Conservation (phyloP, 2,888 invertebrate species). For the Choreutis nemorana region DNA sequence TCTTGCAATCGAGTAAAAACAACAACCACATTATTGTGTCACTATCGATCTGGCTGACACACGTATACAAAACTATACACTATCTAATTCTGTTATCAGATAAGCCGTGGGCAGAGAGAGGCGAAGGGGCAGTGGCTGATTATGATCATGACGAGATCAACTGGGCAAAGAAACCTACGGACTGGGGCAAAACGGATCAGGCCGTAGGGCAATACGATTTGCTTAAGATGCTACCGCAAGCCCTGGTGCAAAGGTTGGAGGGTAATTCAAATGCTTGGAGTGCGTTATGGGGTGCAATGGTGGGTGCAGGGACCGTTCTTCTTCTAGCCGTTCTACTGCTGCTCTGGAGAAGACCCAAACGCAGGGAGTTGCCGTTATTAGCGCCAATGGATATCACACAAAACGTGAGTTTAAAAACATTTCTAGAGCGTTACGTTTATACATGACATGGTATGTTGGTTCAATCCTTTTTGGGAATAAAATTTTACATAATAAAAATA, state of each 20-base stretch:
- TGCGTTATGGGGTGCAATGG: conserved; percentile 41
- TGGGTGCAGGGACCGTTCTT: conserved; percentile 45
- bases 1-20: too few species aligned
- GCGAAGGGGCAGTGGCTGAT: conserved; percentile 27
- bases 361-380: conserved; percentile 28
- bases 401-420: conserved; percentile 43
- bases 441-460: too few species aligned
- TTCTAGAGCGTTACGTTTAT: too few species aligned
- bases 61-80: too few species aligned
- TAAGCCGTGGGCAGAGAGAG: conserved; percentile 46
- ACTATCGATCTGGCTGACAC: too few species aligned
- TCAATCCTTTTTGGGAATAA: too few species aligned
- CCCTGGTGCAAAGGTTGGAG: conserved; percentile 18
- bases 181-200: conserved; percentile 14
- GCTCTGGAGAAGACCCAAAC: conserved; percentile 37
- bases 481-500: too few species aligned
- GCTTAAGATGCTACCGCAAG: conserved; percentile 19
- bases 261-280: conserved; percentile 39
- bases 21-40: too few species aligned
- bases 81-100: conserved; percentile 56
- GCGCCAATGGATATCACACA: conserved; percentile 49
- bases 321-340: conserved; percentile 37
- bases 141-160: conserved; percentile 24
- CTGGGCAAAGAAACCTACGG: conserved; percentile 17
- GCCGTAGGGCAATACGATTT: conserved; percentile 8